Base-by-base conservation (phyloP, 1,140 invertebrate genomes). In the Oryzaephilus surinamensis region DNA sequence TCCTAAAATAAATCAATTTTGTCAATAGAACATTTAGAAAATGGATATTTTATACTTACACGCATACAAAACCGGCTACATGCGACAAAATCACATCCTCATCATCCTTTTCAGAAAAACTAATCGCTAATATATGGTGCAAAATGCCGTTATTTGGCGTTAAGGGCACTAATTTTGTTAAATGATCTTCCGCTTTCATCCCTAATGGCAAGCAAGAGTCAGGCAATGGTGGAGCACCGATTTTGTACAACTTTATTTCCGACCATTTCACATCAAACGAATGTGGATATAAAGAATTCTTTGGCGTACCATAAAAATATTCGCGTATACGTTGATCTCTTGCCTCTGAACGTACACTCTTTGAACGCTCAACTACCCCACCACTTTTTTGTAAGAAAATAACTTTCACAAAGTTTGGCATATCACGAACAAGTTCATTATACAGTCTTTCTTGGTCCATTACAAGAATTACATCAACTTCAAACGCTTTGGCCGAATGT, bases 401-500 rank as follows among this genome's bases (percentile, higher is more conserved):
- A 12, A 97, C 83, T 69, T 90, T 88, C 0, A 97, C 90, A 67
- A 89, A 91, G 19, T 78, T 74, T 0, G 93, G 92, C 73, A 97
- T 82, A 63, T 97, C 94, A 38, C 89, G 69, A 19, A 87, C 81
- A 20, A 99, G 65, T 67, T 98, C 92, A 66, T 89, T 97, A 58
- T 92, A 97, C 1, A 98, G 61, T 54, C 93, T 73, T 63, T 98
- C 94, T 62, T 99, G 94, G 64, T 99, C 96, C 31, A 99, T 59
- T 0, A 99, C 95, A 42, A 98, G 69, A 52, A 99, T 90, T 0
- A 94, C 80, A 61, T 96, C 90, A 2, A 95, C 90, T 71, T 96
- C 88, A 66, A 98, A 98, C 4, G 85, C 84, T 55, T 89, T 79
- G 0, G 91, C 89, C 4, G 89, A 80, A 54, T 95, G 86, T 6